Evolutionary conservation across 2,888 invertebrate genomes (phyloP), one percentile per base, ranked within the genome.

Genomic region (Coelogynopora nodosa): DNA sequence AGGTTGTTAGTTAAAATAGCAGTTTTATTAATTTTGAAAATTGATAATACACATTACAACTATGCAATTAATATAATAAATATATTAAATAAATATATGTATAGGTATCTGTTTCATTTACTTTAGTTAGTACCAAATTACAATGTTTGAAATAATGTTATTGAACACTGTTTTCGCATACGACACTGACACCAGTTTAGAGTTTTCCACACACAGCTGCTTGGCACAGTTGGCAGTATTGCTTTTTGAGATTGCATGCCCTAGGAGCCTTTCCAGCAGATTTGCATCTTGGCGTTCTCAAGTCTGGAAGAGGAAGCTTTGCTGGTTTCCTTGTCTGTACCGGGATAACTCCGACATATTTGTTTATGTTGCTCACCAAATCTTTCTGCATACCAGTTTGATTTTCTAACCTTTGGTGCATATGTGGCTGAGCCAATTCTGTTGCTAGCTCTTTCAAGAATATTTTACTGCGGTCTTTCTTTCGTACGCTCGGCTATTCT

Each of bases 91-190:
- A 74, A 74, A 74, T 26, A 74, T 26, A 74, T 10, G 74, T 74
- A 23, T 74, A 74, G 74, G 18, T 74, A 74, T 74, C 74, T 74
- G 23, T 74, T 74, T 74, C 18, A 74, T 74, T 49, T 74, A 26
- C 18, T 74, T 74, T 23, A 74, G 74, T 13, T 74, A 74, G 74
- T 26, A 74, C 74, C 74, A 74, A n/a, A 13, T 23, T 13, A 74
- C 23, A 74, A 74, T 13, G 74, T 74, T 74, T 74, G 74, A 74
- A 74, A 13, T 74, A 26, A n/a, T n/a, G 74, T 74, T 74, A 74
- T 74, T 74, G 74, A 23, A 74, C 74, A 74, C 74, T n/a, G 74
- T 74, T 74, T 74, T 74, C 74, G 23, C 74, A 49, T 49, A 74
- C 5, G 23, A 74, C 74, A 74, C 74, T 26, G 74, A 74, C 5